Base-by-base conservation (phyloP, 2,797 vertebrate species). In the Lithobates pipiens region DNA sequence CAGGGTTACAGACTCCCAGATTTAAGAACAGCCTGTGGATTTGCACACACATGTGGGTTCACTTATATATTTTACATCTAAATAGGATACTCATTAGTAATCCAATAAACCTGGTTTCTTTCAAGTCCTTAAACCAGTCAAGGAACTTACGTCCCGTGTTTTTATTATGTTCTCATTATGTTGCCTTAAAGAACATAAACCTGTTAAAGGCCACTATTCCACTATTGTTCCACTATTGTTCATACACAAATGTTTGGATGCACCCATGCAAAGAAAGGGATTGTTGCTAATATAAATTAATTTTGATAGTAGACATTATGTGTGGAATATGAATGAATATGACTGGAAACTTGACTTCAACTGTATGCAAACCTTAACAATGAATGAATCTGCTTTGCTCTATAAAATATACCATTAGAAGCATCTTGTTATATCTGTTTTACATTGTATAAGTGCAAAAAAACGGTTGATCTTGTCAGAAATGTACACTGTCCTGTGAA, bases 81-180 rank as follows among this genome's bases (percentile, higher is more conserved):
- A 80, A 80, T 76, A 21, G 73, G 72, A 80, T 81, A 71, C 72
- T 76, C 78, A 85, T 81, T 81, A 85, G 84, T 81, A 85, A 85
- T 81, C 84, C 78, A 81, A 81, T 85, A 81, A 81, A 85, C 77
- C 67, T 81, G 78, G 77, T 63, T 80, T 85, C 84, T 81, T 76
- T 85, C 32, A 85, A 61, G 76, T 73, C 39, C n/a, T 34, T 65
- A 67, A 73, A 67, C 72, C 23, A 77, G 70, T 6, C 25, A 76
- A 71, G 76, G 2, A 80, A 70, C 32, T 8, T 65, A 70, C 76
- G n/a, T 63, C 80, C 72, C 61, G 70, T 79, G 76, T 42, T 74
- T 85, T 80, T 73, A 78, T 77, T 84, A 78, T 71, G 25, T 77
- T 29, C 36, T 71, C 69, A 77, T 80, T 80, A 80, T 80, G 63